phyloP scores from a whole-genome alignment of 2,113 vertebrate genomes.

The Tychaedon coryphoeus region DNA sequence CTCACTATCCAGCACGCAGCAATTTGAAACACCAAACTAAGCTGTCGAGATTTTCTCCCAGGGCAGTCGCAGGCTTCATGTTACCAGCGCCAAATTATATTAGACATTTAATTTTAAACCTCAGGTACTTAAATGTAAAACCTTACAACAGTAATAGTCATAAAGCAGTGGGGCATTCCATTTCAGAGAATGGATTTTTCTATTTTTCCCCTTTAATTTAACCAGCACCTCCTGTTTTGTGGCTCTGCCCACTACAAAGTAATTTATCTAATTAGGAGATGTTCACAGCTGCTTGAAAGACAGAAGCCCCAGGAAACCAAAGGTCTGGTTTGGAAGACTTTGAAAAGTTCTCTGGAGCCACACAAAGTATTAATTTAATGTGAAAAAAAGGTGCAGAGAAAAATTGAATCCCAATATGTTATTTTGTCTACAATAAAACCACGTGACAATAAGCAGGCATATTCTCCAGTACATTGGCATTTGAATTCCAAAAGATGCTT shows the following conservation, averaged over 20 bases:
- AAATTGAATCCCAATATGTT: slow-evolving; percentile 64
- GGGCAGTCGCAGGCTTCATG: slow-evolving; percentile 68
- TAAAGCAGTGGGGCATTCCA: slow-evolving; percentile 76
- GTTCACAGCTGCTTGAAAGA: slow-evolving; percentile 69
- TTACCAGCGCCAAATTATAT: slow-evolving; percentile 73
- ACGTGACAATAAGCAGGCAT: slow-evolving; percentile 46
- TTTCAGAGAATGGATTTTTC: slow-evolving; percentile 64
- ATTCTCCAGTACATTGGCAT: slow-evolving; percentile 32
- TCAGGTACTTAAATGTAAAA: slow-evolving; percentile 76
- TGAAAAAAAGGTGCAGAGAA: slow-evolving; percentile 57
- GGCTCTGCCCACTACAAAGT: slow-evolving; percentile 69
- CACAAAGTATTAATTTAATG: slow-evolving; percentile 75
- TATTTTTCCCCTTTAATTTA: slow-evolving; percentile 69
- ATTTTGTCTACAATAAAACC: slow-evolving; percentile 65
- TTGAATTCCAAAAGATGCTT: slow-evolving; percentile 57
- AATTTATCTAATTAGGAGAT: slow-evolving; percentile 79
- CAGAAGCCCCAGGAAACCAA: slow-evolving; percentile 63
- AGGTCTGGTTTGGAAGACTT: slow-evolving; percentile 57
- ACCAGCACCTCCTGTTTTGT: slow-evolving; percentile 74
- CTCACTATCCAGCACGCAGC: slow-evolving; percentile 51
- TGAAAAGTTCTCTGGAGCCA: slow-evolving; percentile 73
- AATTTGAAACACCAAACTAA: slow-evolving; percentile 61
- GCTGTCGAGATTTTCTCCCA: slow-evolving; percentile 69
- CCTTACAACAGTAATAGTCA: slow-evolving; percentile 69
- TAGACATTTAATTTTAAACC: slow-evolving; percentile 80